A percentile compares a stretch with the other conserved stretches of the same genome.
phyloP scores from a whole-genome alignment of 2,797 vertebrate species.

The Pelobates cultripes region DNA sequence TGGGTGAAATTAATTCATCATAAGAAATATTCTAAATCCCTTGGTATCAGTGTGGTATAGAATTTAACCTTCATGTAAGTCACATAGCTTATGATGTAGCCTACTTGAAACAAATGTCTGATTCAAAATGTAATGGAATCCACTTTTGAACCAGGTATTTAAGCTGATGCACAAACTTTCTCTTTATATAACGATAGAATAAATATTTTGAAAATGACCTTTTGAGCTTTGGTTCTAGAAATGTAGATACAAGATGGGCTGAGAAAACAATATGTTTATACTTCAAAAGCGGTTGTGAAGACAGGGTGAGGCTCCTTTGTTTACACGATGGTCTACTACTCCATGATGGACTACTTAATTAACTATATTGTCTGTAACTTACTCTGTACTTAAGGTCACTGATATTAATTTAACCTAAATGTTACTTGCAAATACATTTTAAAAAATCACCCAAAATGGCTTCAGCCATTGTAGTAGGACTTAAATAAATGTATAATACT shows the following conservation, averaged over 20 bases:
- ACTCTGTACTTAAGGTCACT: not conserved
- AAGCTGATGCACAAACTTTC: not conserved
- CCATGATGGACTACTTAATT: not conserved
- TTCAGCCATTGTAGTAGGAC: not conserved
- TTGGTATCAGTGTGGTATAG: not conserved
- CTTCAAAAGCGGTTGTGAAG: not conserved
- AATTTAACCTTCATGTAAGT: not conserved
- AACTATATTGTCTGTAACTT: not conserved
- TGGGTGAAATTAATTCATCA: conserved; percentile 2
- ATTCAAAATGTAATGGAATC: not conserved
- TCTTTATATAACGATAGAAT: not conserved
- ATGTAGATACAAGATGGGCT: too few relatives aligned
- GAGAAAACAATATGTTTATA: not conserved
- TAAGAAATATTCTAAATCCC: not conserved
- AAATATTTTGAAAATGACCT: too few relatives aligned
- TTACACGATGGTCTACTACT: not conserved
- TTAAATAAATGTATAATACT: conserved; percentile 13
- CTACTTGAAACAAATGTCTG: not conserved
- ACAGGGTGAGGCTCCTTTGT: not conserved
- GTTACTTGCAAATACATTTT: conserved; percentile 17
- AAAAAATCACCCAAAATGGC: conserved; percentile 11
- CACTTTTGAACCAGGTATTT: not conserved
- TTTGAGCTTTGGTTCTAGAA: too few relatives aligned
- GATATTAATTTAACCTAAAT: not conserved
- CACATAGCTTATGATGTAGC: not conserved